Conservation (phyloP, 2,888 invertebrate species). For the Agrilus cyanescens region DNA sequence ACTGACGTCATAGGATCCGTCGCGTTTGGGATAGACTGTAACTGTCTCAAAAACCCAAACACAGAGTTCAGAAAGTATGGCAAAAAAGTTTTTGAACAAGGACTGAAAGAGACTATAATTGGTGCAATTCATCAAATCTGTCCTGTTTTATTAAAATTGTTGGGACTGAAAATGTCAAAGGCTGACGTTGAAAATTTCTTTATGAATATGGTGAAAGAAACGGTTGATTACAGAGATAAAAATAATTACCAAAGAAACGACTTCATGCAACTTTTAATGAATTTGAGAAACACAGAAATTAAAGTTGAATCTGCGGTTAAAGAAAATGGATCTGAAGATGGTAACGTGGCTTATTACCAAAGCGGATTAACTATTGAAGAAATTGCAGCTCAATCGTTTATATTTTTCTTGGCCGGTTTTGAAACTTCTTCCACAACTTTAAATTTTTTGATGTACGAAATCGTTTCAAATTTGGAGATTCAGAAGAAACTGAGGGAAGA, state of each 20-base stretch:
- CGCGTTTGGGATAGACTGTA: conserved; percentile 45
- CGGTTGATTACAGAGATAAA: conserved; percentile 35
- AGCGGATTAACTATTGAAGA: conserved; percentile 4
- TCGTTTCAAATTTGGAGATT: conserved; percentile 28
- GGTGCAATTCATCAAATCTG: conserved; percentile 9
- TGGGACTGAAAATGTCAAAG: conserved; percentile 19
- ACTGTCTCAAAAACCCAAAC: conserved; percentile 40
- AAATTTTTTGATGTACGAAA: conserved; percentile 28
- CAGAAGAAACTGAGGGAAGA: conserved; percentile 29
- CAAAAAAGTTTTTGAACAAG: conserved; percentile 17
- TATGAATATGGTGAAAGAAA: conserved; percentile 31
- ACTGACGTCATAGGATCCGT: conserved; percentile 46
- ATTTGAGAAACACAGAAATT: conserved; percentile 34
- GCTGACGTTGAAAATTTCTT: conserved; percentile 34
- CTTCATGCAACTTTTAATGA: conserved; percentile 41
- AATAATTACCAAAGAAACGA: conserved; percentile 38
- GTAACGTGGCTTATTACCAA: conserved; percentile 16
- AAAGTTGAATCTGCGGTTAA: conserved; percentile 5
- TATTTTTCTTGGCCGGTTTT: conserved; percentile 34
- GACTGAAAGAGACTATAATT: conserved; percentile 8
- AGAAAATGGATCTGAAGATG: conserved; percentile 21
- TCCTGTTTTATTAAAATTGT: conserved; percentile 13
- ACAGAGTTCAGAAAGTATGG: conserved; percentile 34
- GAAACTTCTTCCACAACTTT: conserved; percentile 33
- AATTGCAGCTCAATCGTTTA: conserved; percentile 27